Evolutionary conservation across 2,888 invertebrate genomes (phyloP).

Genomic region (Tryphoninae sp.): DNA sequence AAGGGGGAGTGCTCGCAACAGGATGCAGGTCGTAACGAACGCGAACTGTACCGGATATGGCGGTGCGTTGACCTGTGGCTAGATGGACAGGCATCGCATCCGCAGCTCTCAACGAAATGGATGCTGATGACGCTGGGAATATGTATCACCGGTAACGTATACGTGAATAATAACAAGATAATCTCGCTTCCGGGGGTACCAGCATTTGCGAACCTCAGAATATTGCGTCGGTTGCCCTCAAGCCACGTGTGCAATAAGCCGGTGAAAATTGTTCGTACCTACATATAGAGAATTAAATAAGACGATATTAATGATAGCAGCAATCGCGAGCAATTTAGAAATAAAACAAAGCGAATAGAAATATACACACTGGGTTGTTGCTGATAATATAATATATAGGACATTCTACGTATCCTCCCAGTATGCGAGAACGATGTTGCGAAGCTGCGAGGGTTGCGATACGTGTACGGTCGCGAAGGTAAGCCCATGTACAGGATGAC

Average conservation of each 20-base stretch:
- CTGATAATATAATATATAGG: no score
- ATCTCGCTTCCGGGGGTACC: no score
- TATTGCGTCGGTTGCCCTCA: no score
- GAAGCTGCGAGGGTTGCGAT: neutral
- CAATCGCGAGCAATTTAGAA: no score
- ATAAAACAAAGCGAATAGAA: no score
- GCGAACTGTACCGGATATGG: slow-evolving; percentile 58
- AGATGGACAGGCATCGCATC: slow-evolving; percentile 43
- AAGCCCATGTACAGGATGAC: slow-evolving; percentile 19
- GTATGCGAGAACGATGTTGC: slow-evolving; percentile 1
- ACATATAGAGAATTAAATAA: no score
- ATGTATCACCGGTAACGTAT: slow-evolving; percentile 2
- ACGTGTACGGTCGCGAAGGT: slow-evolving; percentile 16
- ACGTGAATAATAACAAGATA: no score
- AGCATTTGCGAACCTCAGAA: no score
- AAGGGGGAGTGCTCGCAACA: slow-evolving; percentile 61
- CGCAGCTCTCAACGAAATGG: slow-evolving; percentile 17
- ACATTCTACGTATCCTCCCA: neutral
- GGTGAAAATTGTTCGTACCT: no score
- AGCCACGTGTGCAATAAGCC: no score
- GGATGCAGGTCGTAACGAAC: slow-evolving; percentile 69
- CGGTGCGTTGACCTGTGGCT: slow-evolving; percentile 58
- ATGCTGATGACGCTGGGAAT: slow-evolving; percentile 9
- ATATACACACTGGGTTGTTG: no score
- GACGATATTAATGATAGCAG: no score